Conservation (phyloP, 2,113 vertebrate genomes). For the Motacilla tschutschensis region DNA sequence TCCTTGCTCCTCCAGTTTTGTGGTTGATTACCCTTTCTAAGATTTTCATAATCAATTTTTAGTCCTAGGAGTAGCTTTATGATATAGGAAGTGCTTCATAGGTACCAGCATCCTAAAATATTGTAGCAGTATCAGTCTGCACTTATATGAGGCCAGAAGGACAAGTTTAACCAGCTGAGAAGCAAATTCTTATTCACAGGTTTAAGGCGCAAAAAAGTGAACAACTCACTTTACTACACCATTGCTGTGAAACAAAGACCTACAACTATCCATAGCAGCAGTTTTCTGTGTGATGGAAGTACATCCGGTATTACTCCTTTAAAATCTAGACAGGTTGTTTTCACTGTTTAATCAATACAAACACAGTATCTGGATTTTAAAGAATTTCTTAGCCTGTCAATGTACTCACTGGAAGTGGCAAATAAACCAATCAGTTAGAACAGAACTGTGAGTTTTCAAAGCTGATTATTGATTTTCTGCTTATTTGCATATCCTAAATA, state of each 20-base stretch:
- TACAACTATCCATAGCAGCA: background rate
- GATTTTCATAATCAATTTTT: background rate
- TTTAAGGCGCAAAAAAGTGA: background rate
- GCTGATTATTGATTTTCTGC: background rate
- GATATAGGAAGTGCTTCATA: background rate
- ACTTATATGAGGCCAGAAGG: background rate
- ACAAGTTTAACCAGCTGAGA: background rate
- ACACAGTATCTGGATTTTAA: background rate
- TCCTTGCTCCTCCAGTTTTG: background rate
- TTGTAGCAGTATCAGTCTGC: background rate
- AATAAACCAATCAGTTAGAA: background rate
- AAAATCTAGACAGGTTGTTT: background rate
- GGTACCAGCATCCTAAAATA: fast-evolving
- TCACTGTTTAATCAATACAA: background rate
- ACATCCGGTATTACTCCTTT: background rate
- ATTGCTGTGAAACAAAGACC: background rate
- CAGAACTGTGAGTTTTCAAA: background rate
- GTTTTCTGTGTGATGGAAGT: background rate
- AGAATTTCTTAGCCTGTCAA: background rate
- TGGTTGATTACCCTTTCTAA: background rate
- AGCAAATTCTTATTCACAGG: background rate
- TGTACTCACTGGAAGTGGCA: background rate
- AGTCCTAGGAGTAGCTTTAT: background rate
- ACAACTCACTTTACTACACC: background rate
- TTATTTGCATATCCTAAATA: background rate